A percentile compares a stretch with the other conserved stretches of the same genome.
Conservation (phyloP, 2,888 invertebrate species). For the Atherix ibis region DNA sequence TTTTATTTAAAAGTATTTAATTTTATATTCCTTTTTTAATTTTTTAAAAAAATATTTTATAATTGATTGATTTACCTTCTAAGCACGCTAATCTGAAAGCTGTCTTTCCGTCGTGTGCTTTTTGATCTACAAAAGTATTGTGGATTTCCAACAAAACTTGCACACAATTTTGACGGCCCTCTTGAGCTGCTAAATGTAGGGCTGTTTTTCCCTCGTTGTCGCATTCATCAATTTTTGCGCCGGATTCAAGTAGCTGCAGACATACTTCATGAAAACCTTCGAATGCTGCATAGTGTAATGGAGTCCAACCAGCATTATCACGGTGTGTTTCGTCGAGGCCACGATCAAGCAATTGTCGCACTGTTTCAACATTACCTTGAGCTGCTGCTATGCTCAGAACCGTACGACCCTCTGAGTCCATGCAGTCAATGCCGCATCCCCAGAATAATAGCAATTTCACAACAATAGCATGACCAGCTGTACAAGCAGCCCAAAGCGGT, state of each 20-base stretch:
- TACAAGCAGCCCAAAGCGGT: conserved; percentile 83
- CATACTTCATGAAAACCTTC: conserved; percentile 46
- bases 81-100: conserved; percentile 47
- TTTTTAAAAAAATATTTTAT: no score
- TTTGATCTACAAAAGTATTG: conserved; percentile 64
- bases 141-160: conserved; percentile 52
- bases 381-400: conserved; percentile 74
- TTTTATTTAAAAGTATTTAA: no score
- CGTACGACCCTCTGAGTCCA: conserved; percentile 87
- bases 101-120: conserved; percentile 82
- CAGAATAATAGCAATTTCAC: conserved; percentile 79
- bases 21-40: no score
- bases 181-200: conserved; percentile 77
- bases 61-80: conserved; percentile 23
- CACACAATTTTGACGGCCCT: conserved; percentile 52
- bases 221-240: conserved; percentile 73
- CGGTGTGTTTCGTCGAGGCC: conserved; percentile 75
- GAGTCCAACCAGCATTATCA: conserved; percentile 95
- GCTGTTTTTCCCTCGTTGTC: conserved; percentile 86
- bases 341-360: conserved; percentile 72
- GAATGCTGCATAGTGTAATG: conserved; percentile 89
- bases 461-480: conserved; percentile 77
- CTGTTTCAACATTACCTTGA: conserved; percentile 77
- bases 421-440: conserved; percentile 90
- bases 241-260: conserved; percentile 52